Base-by-base conservation (phyloP, 2,797 vertebrate species). In the Scolopax rusticola region DNA sequence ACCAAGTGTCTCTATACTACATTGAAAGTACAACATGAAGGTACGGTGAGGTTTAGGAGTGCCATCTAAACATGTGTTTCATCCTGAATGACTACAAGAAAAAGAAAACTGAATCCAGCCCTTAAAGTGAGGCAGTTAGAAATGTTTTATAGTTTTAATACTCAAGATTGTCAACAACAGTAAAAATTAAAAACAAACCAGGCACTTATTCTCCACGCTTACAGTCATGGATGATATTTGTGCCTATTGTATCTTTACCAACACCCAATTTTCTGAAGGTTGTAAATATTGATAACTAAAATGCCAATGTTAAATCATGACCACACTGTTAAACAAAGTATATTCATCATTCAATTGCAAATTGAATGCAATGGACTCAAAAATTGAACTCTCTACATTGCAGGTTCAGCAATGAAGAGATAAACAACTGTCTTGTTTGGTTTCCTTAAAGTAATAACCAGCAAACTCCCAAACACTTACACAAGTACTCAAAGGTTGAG, bases 141-240 rank as follows among this genome's bases (percentile, higher is more conserved):
- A 84, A 74, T 75, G 23, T 7, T 92, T 93, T 89, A 80, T 82
- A 32, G 63, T 73, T 93, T 89, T 89, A 93, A 82, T 92, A 80
- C 16, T 59, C 24, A 56, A 76, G 28, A 64, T 25, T 92, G 32
- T 8, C 40, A 94, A 76, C 12, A 1, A 76, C 8, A 79, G 40
- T 79, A 81, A 81, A 93, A 86, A n/a, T 9, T 74, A 71, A 75
- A 85, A 77, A 1, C 12, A 8, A 67, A 32, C 7, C 14, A 30
- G 59, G 32, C 15, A 32, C 9, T 83, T 59, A 69, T 87, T 84
- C 21, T 86, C 20, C 21, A 13, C 14, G 12, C 18, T 71, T 56
- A 51, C 3, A 64, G 19, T 41, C 17, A 60, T 0, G 3, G 25
- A 57, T 71, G 36, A 53, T 41, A 67, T 61, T 74, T 77, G 21